Base-by-base conservation (phyloP, 2,888 invertebrate species). In the Biston stratarius region DNA sequence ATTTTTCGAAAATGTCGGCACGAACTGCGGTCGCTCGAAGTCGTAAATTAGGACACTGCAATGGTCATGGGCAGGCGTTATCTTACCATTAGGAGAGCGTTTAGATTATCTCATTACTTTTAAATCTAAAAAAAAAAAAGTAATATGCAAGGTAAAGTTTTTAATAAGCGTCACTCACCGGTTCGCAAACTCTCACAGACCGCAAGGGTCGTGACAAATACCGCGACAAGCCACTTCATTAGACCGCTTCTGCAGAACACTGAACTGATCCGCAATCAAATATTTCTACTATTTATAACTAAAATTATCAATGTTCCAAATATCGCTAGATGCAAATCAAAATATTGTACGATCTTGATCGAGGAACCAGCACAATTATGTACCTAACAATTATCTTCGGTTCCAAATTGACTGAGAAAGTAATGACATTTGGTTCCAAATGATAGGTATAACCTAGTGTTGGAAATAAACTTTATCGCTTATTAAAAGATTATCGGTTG, bases 291-390 rank as follows among this genome's bases (percentile, higher is more conserved):
- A 53, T 40, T 15, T 53, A 40, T 40, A 53, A 53, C 53, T 53
- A 53, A 11, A 11, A 40, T 53, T 40, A 53, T 53, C 40, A 15
- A 14, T 15, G 40, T 53, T 53, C 40, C 51, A 52, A 52, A 52
- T 11, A 48, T 24, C 11, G 10, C 47, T 12, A 52, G 51, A 52
- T 52, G 36, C 36, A 52, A 12, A 51, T 51, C 51, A 15, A 24
- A 24, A 48, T 11, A 14, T 36, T 34, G 11, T 34, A 33, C 8
- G 7, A 34, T 24, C 5, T 7, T 48, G 15, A 48, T 11, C 9
- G 9, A 48, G 34, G 7, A n/a, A n/a, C n/a, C 14, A 3, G 6
- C 24, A 24, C 24, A 24, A 24, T 2, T 24, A 24, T 1, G 24
- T 24, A 24, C 24, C 24, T 24, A 24, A 24, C 24, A 24, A 24